Evolutionary conservation across 2,797 vertebrate genomes (phyloP), one percentile per base, ranked within the genome.

Genomic region (Erpetoichthys calabaricus): DNA sequence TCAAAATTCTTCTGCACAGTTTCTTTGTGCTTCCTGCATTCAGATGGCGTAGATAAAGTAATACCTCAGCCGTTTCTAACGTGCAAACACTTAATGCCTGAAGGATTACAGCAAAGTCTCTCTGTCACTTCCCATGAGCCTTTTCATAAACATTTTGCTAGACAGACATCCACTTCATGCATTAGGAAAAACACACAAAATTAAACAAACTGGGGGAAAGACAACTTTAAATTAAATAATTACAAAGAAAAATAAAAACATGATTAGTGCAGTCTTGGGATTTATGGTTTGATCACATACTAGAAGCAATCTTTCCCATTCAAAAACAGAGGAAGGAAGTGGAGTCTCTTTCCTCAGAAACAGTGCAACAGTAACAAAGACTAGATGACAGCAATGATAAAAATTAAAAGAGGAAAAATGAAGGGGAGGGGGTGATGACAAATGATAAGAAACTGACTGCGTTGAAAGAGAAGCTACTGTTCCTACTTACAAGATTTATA

Each of bases 401-500:
- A 64, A 73, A 82, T 72, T 71, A 68, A 59, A 81, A 81, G 75
- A 62, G 58, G 73, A 79, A 74, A 74, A 63, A 82, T 80, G 82
- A 77, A 75, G 75, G 62, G 51, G 51, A 78, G 75, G 74, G 70
- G 74, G 63, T 85, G 84, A 83, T 83, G 77, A 79, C 83, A 76
- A 75, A 74, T 71, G 77, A 85, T 88, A 83, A 83, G 84, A 79
- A 87, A 89, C 88, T 83, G 80, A 89, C 70, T 63, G 87, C 87
- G 88, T 92, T 91, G 90, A 86, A 94, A 87, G 82, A 86, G 83
- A 91, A 91, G 87, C 91, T 91, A 89, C 89, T 80, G 80, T 88
- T 94, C 91, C 91, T 93, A 96, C 92, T 96, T 96, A 96, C 91
- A 94, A 92, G 92, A 96, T 92, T 96, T 96, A 93, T 94, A 96